Evolutionary conservation across 2,113 vertebrate genomes (phyloP).

Genomic region (Cardinalis cardinalis): DNA sequence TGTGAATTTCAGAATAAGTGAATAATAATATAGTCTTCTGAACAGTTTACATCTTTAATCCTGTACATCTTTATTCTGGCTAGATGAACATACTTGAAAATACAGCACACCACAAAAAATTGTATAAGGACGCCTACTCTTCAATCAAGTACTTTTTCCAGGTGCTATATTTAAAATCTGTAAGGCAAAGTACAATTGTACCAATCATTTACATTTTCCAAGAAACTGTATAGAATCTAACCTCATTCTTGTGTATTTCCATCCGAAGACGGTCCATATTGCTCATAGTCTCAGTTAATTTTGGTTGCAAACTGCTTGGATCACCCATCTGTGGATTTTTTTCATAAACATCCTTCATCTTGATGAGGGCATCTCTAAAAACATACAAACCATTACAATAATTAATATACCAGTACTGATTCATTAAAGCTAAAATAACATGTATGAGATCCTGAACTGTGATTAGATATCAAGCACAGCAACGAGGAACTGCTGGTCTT

Average conservation of each 20-base stretch:
- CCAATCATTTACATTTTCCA: neutral
- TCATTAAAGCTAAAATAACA: neutral
- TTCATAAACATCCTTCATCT: slow-evolving; percentile 99
- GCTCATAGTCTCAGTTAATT: slow-evolving; percentile 93
- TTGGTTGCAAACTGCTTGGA: slow-evolving; percentile 91
- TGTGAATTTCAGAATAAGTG: neutral
- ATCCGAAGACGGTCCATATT: slow-evolving; percentile 94
- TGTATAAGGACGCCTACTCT: neutral
- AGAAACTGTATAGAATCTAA: slow-evolving; percentile 45
- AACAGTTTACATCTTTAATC: neutral
- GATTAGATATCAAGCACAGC: neutral
- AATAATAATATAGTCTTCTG: neutral
- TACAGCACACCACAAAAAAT: neutral
- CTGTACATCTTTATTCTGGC: neutral
- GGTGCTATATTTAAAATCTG: neutral
- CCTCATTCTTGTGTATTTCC: slow-evolving; percentile 98
- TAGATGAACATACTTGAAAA: neutral
- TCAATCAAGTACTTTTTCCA: neutral
- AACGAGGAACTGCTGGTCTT: neutral
- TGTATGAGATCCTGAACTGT: neutral
- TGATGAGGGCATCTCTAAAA: slow-evolving; percentile 92
- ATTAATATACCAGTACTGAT: neutral
- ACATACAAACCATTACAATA: neutral
- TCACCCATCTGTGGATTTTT: slow-evolving; percentile 98
- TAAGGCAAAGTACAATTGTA: neutral